Evolutionary conservation across 2,888 invertebrate species (phyloP).

Genomic region (Cenopis cana): DNA sequence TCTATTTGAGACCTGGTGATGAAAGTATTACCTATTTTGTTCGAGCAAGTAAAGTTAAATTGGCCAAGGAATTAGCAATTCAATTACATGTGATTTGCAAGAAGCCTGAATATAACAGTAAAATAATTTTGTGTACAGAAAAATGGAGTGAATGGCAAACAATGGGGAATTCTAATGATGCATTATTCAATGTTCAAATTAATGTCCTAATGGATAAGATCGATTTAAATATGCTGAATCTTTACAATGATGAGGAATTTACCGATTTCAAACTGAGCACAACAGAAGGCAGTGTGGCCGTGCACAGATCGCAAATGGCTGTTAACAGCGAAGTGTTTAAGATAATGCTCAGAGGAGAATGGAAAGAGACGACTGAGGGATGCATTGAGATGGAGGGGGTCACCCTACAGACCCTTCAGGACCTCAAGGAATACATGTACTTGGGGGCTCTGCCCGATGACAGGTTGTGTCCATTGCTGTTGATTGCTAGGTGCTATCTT

Average conservation of each 20-base stretch:
- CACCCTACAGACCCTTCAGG: too few relatives aligned
- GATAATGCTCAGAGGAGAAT: too few relatives aligned
- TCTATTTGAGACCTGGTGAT: neutral
- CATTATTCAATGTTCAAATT: neutral
- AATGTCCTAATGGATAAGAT: neutral
- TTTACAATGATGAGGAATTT: too few relatives aligned
- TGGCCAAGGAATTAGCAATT: neutral
- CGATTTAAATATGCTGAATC: conserved; percentile 5
- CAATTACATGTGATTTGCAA: neutral
- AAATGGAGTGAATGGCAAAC: neutral
- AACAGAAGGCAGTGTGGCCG: conserved; percentile 9
- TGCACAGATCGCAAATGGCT: conserved; percentile 9
- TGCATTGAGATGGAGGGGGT: too few relatives aligned
- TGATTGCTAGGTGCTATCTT: too few relatives aligned
- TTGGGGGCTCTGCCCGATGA: too few relatives aligned
- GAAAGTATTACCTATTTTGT: neutral
- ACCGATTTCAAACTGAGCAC: conserved; percentile 6
- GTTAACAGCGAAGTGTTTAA: conserved; percentile 22
- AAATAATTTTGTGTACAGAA: neutral
- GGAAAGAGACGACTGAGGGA: too few relatives aligned
- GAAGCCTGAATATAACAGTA: neutral
- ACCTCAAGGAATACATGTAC: too few relatives aligned
- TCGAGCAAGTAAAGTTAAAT: neutral
- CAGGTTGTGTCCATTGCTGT: too few relatives aligned
- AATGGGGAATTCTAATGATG: neutral